Conservation (phyloP, 2,797 vertebrate species). For the Eremophila alpestris region DNA sequence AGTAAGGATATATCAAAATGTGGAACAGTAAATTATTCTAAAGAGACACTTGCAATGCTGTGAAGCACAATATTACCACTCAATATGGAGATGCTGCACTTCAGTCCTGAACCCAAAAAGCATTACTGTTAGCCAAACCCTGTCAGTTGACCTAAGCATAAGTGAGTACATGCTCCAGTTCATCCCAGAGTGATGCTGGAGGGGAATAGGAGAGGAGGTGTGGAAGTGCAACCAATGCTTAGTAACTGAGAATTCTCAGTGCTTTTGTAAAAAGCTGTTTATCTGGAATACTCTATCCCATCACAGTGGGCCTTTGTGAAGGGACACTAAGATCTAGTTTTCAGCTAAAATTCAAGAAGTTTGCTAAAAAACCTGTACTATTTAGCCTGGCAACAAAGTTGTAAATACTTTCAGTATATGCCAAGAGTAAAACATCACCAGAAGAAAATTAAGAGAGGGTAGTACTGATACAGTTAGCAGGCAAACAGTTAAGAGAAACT, state of each 20-base stretch:
- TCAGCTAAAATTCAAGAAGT: neutral
- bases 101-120: neutral
- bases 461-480: neutral
- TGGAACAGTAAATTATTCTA: neutral
- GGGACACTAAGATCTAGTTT: neutral
- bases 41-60: neutral
- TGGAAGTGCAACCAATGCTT: neutral
- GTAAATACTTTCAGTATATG: neutral
- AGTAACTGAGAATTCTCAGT: neutral
- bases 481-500: neutral
- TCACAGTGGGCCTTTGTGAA: neutral
- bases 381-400: neutral
- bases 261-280: neutral
- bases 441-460: neutral
- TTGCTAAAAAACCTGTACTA: neutral
- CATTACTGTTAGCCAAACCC: neutral
- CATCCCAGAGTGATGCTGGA: neutral
- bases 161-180: neutral
- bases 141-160: neutral
- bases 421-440: neutral
- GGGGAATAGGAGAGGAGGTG: fast-evolving
- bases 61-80: neutral
- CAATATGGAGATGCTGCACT: neutral
- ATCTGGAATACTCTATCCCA: neutral
- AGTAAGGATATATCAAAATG: neutral